Evolutionary conservation across 2,797 vertebrate genomes (phyloP).

Genomic region (Eurystomus glaucurus): DNA sequence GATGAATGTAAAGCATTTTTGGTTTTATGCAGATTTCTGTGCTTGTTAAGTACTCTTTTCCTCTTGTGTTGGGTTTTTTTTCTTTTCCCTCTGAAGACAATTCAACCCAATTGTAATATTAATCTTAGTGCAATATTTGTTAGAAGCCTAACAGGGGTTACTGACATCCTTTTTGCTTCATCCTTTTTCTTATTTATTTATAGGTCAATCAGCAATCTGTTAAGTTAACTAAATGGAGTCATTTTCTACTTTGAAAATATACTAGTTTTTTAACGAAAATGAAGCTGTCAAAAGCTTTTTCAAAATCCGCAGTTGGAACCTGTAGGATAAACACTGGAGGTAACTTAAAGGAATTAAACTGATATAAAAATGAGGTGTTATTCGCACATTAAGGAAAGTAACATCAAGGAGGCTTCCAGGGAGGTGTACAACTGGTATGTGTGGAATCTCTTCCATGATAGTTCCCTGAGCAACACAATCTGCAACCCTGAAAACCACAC

Average conservation of each 20-base stretch:
- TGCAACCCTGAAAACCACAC: too few species aligned
- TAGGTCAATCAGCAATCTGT: not conserved
- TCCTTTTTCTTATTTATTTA: not conserved
- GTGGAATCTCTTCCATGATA: too few species aligned
- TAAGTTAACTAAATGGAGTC: not conserved
- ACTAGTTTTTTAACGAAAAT: not conserved
- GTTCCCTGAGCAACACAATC: too few species aligned
- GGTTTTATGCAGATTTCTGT: not conserved
- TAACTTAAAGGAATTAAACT: too few species aligned
- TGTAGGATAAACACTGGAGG: too few species aligned
- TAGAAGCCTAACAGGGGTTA: not conserved
- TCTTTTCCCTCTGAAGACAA: not conserved
- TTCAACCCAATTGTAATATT: not conserved
- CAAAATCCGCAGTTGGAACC: not conserved
- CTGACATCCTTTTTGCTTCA: fast-evolving
- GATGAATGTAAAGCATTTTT: not conserved
- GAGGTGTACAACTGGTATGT: too few species aligned
- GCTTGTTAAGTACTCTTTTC: not conserved
- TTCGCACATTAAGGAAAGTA: too few species aligned
- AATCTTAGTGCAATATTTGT: not conserved
- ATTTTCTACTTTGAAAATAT: not conserved
- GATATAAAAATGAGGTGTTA: too few species aligned
- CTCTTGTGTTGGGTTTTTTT: not conserved
- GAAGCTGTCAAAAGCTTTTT: not conserved
- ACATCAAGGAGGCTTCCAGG: too few species aligned